Evolutionary conservation across 2,113 vertebrate genomes (phyloP), one percentile per base, ranked within the genome.

Genomic region (Pardalotus punctatus): DNA sequence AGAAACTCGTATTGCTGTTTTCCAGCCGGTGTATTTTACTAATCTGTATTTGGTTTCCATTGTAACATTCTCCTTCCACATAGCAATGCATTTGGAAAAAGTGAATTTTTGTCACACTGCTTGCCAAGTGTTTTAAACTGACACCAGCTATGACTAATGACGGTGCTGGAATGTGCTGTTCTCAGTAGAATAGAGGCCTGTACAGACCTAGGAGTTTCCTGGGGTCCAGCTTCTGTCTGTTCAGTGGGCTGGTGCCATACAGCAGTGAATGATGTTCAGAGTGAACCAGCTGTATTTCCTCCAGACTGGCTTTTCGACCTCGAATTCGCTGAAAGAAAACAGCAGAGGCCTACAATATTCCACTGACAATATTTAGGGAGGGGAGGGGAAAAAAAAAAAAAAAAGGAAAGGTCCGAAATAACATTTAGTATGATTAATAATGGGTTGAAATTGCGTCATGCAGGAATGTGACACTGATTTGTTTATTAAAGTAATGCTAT

Each of bases 261-360:
- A 98, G 90, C 93, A 98, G 96, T 97, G 98, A 98, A 94, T 98
- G 98, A 98, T 98, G 98, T 97, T 98, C 98, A 86, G 98, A 98
- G 95, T 98, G 98, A 96, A 98, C 98, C 97, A 98, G 98, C 97
- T 98, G 98, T 97, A 98, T 98, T 98, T 98, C 98, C 97, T 98
- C 98, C 96, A 98, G 97, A 96, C 97, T 98, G 97, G 98, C 98
- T 98, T 98, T 98, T 97, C 98, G 98, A 98, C 98, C 98, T 98
- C 97, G 97, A 96, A 98, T 98, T 95, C 97, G 94, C 98, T 98
- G 98, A 98, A 98, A 98, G 97, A 98, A 98, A 98, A 98, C 94
- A 98, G 97, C 96, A 98, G 95, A 98, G 97, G 96, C 81, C 94
- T 96, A 96, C 81, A 95, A 96, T 98, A 97, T 94, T 98, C 96